Evolutionary conservation across 1,140 invertebrate species (phyloP), one percentile per base, ranked within the genome.

Genomic region (Drosophila orena): DNA sequence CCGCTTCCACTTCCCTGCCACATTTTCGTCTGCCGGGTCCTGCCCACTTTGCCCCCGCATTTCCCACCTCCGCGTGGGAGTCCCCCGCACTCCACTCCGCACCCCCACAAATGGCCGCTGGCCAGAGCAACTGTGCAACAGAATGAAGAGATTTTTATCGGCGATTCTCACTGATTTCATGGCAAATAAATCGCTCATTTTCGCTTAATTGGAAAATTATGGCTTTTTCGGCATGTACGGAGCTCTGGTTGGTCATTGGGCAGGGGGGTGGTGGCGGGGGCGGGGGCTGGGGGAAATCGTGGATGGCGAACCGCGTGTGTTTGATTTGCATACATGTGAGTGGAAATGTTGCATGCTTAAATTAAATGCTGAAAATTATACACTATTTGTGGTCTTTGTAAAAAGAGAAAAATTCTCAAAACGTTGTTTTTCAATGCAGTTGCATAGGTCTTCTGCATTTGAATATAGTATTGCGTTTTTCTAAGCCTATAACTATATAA

Each of bases 121-220:
- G 57, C 64, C 66, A 64, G 64, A 35, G 57, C 68, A 61, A 64
- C 58, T 76, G 60, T 81, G 77, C 77, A 78, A 84, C 69, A 75
- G 76, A 91, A 90, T 91, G 90, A 92, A 92, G 91, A 91, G 91
- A 92, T 92, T 92, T 91, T 92, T 92, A 92, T 92, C 91, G 91
- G 78, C 79, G 90, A 91, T 92, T 92, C 91, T 92, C 91, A 92
- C 91, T 92, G 91, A 92, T 92, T 92, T 92, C 88, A 92, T 92
- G 91, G 90, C 91, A 92, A 92, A 92, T 92, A 92, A 92, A 92
- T 92, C 91, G 91, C 91, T 92, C 91, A 92, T 92, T 92, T 92
- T 92, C 91, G 90, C 91, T 92, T 92, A 92, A 92, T 92, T 92
- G 91, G 91, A 92, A 92, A 92, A 92, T 92, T 92, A 92, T 92